phyloP scores from a whole-genome alignment of 2,888 invertebrate genomes.

The Spilarctia lutea region DNA sequence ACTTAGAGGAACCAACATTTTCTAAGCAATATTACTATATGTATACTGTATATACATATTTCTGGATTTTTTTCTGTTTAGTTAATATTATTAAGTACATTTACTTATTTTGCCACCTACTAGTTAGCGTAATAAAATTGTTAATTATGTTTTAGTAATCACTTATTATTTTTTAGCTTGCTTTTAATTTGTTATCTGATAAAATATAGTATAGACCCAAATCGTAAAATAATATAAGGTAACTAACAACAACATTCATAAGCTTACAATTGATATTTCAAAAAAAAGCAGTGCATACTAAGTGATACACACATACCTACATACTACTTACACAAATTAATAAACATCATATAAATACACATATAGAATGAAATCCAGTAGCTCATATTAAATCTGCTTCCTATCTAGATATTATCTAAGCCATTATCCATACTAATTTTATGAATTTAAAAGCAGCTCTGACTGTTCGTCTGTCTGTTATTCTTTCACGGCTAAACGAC shows the following conservation, averaged over 20 bases:
- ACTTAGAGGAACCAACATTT: conserved; percentile 10
- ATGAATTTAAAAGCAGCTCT: too few relatives aligned
- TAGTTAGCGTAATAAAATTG: neutral
- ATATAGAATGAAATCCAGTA: too few relatives aligned
- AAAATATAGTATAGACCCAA: neutral
- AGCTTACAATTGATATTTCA: too few relatives aligned
- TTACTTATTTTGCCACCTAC: neutral
- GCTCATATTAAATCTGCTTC: too few relatives aligned
- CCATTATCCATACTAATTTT: too few relatives aligned
- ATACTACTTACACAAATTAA: too few relatives aligned
- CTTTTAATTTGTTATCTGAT: neutral
- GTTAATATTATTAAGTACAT: neutral
- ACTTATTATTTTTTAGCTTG: neutral
- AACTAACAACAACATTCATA: neutral
- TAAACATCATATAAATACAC: too few relatives aligned
- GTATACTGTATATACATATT: neutral
- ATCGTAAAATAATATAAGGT: neutral
- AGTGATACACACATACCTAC: neutral
- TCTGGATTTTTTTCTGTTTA: neutral
- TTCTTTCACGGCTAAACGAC: too few relatives aligned
- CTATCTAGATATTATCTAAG: too few relatives aligned
- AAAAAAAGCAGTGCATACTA: neutral
- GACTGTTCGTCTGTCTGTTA: too few relatives aligned
- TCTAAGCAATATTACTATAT: neutral
- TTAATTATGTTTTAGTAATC: neutral